Evolutionary conservation across 2,888 invertebrate genomes (phyloP).

Genomic region (Andricus quercusramuli): DNA sequence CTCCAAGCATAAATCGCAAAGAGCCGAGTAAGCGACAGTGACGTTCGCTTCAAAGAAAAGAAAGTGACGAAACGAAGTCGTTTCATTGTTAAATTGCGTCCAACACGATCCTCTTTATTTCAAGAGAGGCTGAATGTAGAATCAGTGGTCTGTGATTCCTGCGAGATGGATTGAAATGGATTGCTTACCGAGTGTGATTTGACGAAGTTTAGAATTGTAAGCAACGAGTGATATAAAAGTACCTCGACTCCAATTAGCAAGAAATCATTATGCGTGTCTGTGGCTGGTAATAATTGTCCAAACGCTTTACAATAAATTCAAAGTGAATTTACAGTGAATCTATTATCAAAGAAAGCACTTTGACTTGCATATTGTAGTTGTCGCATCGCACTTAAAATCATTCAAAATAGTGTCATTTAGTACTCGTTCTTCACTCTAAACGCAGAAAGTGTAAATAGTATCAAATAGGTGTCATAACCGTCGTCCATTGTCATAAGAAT

Average conservation of each 20-base stretch:
- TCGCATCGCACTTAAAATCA: neutral
- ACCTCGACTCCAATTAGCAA: slow-evolving; percentile 32
- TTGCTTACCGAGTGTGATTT: slow-evolving; percentile 32
- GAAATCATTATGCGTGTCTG: slow-evolving; percentile 26
- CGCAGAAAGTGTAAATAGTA: slow-evolving; percentile 27
- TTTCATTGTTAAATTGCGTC: slow-evolving; percentile 41
- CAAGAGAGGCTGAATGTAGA: slow-evolving; percentile 7
- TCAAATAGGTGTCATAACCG: slow-evolving; percentile 24
- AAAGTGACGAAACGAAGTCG: slow-evolving; percentile 15
- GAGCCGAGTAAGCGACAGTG: neutral
- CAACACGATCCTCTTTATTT: slow-evolving; percentile 21
- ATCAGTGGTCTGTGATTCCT: slow-evolving; percentile 35
- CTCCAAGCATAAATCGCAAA: neutral
- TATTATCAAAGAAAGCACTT: neutral
- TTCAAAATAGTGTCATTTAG: slow-evolving; percentile 34
- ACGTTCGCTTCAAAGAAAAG: slow-evolving; percentile 1
- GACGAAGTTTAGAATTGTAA: slow-evolving; percentile 30
- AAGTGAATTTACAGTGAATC: neutral
- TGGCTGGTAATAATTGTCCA: slow-evolving; percentile 38
- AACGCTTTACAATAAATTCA: neutral
- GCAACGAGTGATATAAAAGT: slow-evolving; percentile 38
- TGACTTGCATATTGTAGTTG: neutral
- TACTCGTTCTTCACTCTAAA: neutral
- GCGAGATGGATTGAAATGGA: slow-evolving; percentile 11
- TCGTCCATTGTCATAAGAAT: slow-evolving; percentile 35